These are phyloP conservation scores for Eurosta solidaginis DNA, from an alignment of 1,140 invertebrate genomes.

Conservation along the genomic window DNA sequence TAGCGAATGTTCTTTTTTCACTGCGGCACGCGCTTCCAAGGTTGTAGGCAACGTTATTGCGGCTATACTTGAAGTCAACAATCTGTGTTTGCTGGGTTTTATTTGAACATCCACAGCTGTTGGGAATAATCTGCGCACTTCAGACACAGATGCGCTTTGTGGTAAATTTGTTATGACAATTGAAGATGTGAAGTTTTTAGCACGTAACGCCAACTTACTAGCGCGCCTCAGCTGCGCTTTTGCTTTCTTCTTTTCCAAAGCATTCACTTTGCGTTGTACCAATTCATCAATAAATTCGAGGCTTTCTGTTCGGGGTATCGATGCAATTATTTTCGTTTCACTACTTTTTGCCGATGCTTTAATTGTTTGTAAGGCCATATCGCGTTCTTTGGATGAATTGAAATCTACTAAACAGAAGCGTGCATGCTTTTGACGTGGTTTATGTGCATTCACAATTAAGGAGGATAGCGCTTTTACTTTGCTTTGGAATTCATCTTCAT, in stretches of 20 bases:
- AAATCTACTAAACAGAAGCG: conserved; percentile 54
- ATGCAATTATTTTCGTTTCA: conserved; percentile 41
- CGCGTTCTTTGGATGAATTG: conserved; percentile 42
- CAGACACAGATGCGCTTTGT: conserved; percentile 42
- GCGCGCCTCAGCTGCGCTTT: conserved; percentile 46
- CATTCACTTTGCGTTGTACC: conserved; percentile 45
- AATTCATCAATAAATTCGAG: conserved; percentile 50
- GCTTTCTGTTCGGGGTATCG: conserved; percentile 50
- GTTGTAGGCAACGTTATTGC: conserved; percentile 51
- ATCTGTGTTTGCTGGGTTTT: conserved; percentile 38
- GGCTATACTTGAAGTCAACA: conserved; percentile 42
- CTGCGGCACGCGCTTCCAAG: conserved; percentile 44
- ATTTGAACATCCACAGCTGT: conserved; percentile 53
- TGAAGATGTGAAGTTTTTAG: conserved; percentile 48
- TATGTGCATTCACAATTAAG: conserved; percentile 43
- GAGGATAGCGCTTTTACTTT: conserved; percentile 43
- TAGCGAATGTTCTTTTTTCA: conserved; percentile 44
- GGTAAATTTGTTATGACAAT: conserved; percentile 52
- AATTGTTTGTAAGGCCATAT: conserved; percentile 41
- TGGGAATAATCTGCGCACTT: conserved; percentile 48
- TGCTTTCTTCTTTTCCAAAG: conserved; percentile 46
- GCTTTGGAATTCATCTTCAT: conserved; percentile 43
- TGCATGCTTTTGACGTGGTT: conserved; percentile 52
- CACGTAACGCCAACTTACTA: conserved; percentile 39
- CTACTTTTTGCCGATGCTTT: conserved; percentile 39